phyloP scores from a whole-genome alignment of 2,888 invertebrate species.

The Cheilosia variabilis region DNA sequence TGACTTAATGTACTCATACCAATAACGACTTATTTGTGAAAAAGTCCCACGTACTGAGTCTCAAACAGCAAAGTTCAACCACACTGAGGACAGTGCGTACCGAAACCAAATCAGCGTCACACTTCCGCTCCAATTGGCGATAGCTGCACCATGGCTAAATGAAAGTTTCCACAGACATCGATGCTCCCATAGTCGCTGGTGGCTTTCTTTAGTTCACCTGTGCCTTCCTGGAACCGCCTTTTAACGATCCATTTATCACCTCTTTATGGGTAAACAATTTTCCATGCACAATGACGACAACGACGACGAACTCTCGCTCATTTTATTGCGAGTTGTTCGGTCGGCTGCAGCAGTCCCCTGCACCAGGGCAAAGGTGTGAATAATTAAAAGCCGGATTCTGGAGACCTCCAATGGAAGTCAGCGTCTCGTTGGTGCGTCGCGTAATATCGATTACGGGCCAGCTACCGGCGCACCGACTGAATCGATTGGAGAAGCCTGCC shows the following conservation, averaged over 20 bases:
- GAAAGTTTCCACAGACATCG: slow-evolving; percentile 8
- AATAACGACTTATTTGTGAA: too few species aligned
- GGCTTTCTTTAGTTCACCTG: slow-evolving; percentile 25
- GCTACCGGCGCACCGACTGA: slow-evolving; percentile 4
- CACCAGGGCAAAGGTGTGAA: slow-evolving; percentile 32
- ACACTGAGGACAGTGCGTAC: background rate
- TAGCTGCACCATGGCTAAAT: background rate
- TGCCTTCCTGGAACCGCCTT: slow-evolving; percentile 40
- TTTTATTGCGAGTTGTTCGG: slow-evolving; percentile 23
- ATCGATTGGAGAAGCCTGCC: slow-evolving; percentile 27
- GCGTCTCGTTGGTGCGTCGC: slow-evolving; percentile 23
- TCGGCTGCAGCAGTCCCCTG: background rate
- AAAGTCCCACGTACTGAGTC: too few species aligned
- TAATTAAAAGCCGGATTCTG: slow-evolving; percentile 63
- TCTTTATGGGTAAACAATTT: slow-evolving; percentile 58
- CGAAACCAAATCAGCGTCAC: background rate
- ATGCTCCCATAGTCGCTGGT: slow-evolving; percentile 16
- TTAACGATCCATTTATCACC: slow-evolving; percentile 65
- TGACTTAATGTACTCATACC: too few species aligned
- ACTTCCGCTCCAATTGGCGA: slow-evolving; percentile 30
- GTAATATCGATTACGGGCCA: slow-evolving; percentile 43
- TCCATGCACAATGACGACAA: slow-evolving; percentile 9
- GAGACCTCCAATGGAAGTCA: slow-evolving; percentile 17
- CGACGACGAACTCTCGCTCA: slow-evolving; percentile 11
- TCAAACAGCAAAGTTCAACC: too few species aligned